These are phyloP conservation scores for Muraenolepis orangiensis DNA, from an alignment of 2,797 vertebrate genomes.

Conservation along the genomic window DNA sequence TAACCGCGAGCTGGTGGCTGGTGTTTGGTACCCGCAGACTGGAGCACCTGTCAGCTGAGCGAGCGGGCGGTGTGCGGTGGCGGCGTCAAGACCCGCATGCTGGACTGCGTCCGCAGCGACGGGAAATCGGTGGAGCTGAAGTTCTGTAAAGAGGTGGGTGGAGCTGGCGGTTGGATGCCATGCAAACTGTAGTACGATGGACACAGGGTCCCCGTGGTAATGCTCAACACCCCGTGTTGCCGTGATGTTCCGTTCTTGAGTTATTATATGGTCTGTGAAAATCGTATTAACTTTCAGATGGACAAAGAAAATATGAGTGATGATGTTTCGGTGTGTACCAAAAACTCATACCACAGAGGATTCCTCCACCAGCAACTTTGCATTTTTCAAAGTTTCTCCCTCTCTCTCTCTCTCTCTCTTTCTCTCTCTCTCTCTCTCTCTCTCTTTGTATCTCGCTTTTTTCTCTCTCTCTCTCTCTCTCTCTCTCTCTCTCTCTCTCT, in stretches of 20 bases:
- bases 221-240: not conserved
- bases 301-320: too few species aligned
- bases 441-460: too few species aligned
- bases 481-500: not conserved
- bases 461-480: not conserved
- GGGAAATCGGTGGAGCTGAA: slow-evolving; percentile 91
- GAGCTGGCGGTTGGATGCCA: too few species aligned
- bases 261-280: too few species aligned
- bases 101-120: slow-evolving; percentile 95
- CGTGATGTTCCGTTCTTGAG: not conserved
- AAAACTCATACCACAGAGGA: not conserved
- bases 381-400: not conserved
- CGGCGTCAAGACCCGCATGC: slow-evolving; percentile 92
- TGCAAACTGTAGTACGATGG: too few species aligned
- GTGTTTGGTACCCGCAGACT: slow-evolving; percentile 74
- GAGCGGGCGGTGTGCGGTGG: slow-evolving; percentile 89
- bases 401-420: not conserved
- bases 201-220: not conserved
- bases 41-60: slow-evolving; percentile 96
- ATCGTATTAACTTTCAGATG: not conserved
- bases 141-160: slow-evolving; percentile 86
- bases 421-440: not conserved
- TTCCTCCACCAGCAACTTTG: too few species aligned
- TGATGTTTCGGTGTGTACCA: not conserved
- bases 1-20: too few species aligned